phyloP scores from a whole-genome alignment of 2,888 invertebrate species.

The Caenorhabditis drosophilae region DNA sequence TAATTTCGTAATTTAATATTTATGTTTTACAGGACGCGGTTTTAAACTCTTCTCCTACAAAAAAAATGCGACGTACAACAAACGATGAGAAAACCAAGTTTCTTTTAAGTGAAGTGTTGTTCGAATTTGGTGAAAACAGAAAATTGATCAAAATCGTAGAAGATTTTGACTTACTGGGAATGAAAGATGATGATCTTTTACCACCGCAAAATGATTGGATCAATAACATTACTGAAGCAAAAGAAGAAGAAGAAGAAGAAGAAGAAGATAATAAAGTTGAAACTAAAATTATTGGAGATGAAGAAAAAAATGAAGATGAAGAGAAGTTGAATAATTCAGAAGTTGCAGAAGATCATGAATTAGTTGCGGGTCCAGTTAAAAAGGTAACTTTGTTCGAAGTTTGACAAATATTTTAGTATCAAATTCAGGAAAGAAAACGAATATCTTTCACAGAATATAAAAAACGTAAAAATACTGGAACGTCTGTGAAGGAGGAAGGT shows the following conservation, averaged over 20 bases:
- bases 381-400: too few relatives aligned
- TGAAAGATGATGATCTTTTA: not conserved
- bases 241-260: constrained; percentile 3
- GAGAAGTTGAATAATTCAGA: constrained; percentile 7
- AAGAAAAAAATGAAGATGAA: constrained; percentile 1
- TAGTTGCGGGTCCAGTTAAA: not conserved
- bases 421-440: not conserved
- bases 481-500: not conserved
- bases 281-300: constrained; percentile 1
- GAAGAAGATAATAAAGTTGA: constrained; percentile 4
- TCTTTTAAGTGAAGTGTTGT: not conserved
- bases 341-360: constrained; percentile 6
- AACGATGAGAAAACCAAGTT: not conserved
- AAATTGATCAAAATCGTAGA: too few relatives aligned
- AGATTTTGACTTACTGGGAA: too few relatives aligned
- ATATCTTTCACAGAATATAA: constrained; percentile 19
- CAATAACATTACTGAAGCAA: too few relatives aligned
- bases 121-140: not conserved
- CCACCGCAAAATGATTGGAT: not conserved
- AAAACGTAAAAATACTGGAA: not conserved
- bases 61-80: not conserved
- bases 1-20: too few relatives aligned
- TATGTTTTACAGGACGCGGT: not conserved
- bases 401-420: not conserved
- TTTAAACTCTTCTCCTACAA: not conserved